Evolutionary conservation across 2,888 invertebrate genomes (phyloP).

Genomic region (Ernsta delagoae): DNA sequence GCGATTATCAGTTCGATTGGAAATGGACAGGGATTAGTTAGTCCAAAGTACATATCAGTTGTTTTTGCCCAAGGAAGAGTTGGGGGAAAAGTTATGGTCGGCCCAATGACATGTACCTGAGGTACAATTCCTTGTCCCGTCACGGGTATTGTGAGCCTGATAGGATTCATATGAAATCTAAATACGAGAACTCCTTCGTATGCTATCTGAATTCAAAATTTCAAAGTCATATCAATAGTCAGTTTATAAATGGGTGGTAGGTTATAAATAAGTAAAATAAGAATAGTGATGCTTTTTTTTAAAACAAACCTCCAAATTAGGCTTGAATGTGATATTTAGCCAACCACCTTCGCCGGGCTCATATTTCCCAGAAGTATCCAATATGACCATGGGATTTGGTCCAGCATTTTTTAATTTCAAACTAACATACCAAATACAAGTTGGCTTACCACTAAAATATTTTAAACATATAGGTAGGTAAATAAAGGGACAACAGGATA

Average conservation of each 20-base stretch:
- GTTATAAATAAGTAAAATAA: not conserved
- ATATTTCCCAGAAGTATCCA: constrained; percentile 74
- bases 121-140: constrained; percentile 83
- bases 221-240: too few species aligned
- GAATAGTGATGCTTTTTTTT: not conserved
- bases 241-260: too few species aligned
- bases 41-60: constrained; percentile 83
- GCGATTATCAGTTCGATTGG: constrained; percentile 89
- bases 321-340: constrained; percentile 85
- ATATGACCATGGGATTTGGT: constrained; percentile 62
- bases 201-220: constrained; percentile 56
- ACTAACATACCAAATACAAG: constrained; percentile 82
- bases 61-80: constrained; percentile 86
- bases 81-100: constrained; percentile 84
- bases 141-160: constrained; percentile 72
- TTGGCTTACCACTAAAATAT: constrained; percentile 63
- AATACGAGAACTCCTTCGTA: constrained; percentile 73
- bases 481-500: too few species aligned
- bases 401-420: constrained; percentile 63
- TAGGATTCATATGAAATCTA: constrained; percentile 80
- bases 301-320: constrained; percentile 67
- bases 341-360: constrained; percentile 77
- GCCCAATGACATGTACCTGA: constrained; percentile 77
- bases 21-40: constrained; percentile 87
- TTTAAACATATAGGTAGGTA: not conserved